Percentiles rank a stretch among this genome's conserved stretches.
Conservation (phyloP, 2,113 vertebrate genomes). For the Trinectes maculatus region DNA sequence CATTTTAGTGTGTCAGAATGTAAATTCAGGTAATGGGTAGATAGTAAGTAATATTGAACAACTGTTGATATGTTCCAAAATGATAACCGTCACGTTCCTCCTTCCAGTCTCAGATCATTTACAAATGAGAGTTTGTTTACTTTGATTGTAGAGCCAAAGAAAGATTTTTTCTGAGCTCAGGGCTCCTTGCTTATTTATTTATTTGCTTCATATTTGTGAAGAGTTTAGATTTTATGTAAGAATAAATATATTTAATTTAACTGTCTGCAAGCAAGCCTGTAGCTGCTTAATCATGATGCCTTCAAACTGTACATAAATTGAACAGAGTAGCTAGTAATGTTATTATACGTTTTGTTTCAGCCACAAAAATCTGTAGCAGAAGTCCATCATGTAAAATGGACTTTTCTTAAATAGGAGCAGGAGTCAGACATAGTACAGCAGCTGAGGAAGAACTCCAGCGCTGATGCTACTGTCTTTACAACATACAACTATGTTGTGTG, state of each 20-base stretch:
- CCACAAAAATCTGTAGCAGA: background rate
- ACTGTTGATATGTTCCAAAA: constrained; percentile 23
- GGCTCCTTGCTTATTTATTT: background rate
- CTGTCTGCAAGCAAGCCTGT: constrained; percentile 13
- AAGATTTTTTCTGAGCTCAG: constrained; percentile 17
- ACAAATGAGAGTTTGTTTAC: constrained; percentile 71
- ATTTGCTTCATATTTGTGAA: background rate
- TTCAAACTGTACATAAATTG: constrained; percentile 56
- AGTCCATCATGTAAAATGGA: no score
- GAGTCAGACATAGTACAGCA: background rate
- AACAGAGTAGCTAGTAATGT: constrained; percentile 15
- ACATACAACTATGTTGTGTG: background rate
- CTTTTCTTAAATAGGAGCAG: background rate
- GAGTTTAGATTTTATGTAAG: background rate
- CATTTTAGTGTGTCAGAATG: background rate
- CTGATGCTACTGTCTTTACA: background rate
- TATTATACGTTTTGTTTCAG: constrained; percentile 3
- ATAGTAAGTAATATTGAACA: background rate
- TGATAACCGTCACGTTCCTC: background rate
- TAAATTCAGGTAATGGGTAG: background rate
- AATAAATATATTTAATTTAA: background rate
- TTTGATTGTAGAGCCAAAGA: constrained; percentile 39
- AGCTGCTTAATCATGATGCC: constrained; percentile 68
- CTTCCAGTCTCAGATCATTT: constrained; percentile 71
- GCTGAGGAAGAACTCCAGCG: background rate